Evolutionary conservation across 2,113 vertebrate genomes (phyloP), one percentile per base, ranked within the genome.

Genomic region (Macroglossus sobrinus): DNA sequence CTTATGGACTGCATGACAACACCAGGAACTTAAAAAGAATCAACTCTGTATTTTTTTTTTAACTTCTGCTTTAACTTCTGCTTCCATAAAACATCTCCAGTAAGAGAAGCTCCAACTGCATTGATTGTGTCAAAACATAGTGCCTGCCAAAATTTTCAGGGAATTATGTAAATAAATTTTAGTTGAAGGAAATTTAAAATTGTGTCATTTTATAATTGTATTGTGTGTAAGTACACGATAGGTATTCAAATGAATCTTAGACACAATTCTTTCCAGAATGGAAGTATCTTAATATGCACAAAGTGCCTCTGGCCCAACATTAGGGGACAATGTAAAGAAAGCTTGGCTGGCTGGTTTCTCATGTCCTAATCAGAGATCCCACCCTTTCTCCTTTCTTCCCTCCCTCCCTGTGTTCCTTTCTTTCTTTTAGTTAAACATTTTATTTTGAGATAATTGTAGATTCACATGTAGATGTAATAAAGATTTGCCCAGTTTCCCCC

Each of bases 11-110:
- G 24, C 50, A 30, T 78, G 84, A 69, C 14, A 59, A 33, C 19
- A 45, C 33, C 50, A 50, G 22, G 30, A 64, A 76, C 47, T 66
- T 84, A 72, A 89, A 91, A 93, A 40, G n/a, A 91, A 68, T 9
- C 4, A 80, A 35, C 19, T 91, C 5, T 45, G 4, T 53, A 7
- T 45, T 4, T 85, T 50, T 59, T 89, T 57, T 35, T 50, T 50
- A 43, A 43, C n/a, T n/a, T n/a, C n/a, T n/a, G n/a, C n/a, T 50
- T 50, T 53, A 64, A 63, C 66, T 87, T 90, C 30, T 79, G 71
- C 80, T 89, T 50, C 33, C 28, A 5, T 26, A 24, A 30, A 24
- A 40, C 1, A 9, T n/a, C 8, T 69, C 57, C 35, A 66, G 33
- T 47, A 68, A 92, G 68, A 93, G 89, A 80, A 47, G 47, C 3